Percentiles rank a stretch among this genome's conserved stretches.
Conservation (phyloP, 2,797 vertebrate genomes). For the Acipenser ruthenus region DNA sequence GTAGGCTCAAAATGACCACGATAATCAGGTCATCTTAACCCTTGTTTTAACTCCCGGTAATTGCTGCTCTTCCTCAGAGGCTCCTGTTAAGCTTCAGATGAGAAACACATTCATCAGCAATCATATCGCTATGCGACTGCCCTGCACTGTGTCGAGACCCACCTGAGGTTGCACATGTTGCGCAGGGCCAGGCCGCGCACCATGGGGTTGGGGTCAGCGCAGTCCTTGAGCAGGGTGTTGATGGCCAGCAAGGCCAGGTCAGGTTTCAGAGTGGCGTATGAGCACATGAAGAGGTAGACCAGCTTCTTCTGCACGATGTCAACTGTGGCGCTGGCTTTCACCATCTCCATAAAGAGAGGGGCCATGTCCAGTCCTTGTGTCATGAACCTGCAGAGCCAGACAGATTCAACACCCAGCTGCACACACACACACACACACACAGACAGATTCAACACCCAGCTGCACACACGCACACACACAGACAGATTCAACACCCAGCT, state of each 20-base stretch:
- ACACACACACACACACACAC: background rate
- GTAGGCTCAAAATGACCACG: too few species aligned
- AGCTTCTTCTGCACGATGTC: conserved; percentile 92
- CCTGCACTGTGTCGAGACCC: background rate
- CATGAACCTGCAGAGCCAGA: conserved; percentile 64
- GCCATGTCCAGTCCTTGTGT: conserved; percentile 84
- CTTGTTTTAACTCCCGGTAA: too few species aligned
- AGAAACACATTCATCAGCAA: background rate
- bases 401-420: too few species aligned
- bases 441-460: background rate
- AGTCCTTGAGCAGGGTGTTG: conserved; percentile 88
- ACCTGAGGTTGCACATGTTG: conserved; percentile 89
- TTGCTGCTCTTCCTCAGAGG: too few species aligned
- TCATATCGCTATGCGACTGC: background rate
- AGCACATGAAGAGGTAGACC: conserved; percentile 85
- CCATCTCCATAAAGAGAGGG: conserved; percentile 86
- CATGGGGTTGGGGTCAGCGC: conserved; percentile 86
- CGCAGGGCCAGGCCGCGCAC: conserved; percentile 83
- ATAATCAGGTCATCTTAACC: too few species aligned
- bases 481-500: too few species aligned
- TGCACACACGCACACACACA: too few species aligned
- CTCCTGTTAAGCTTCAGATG: too few species aligned
- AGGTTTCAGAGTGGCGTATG: conserved; percentile 78
- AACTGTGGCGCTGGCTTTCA: conserved; percentile 83
- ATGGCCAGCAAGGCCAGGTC: conserved; percentile 86